A percentile compares a stretch with the other conserved stretches of the same genome.
Conservation (phyloP, 2,113 vertebrate genomes). For the Silurus glanis region DNA sequence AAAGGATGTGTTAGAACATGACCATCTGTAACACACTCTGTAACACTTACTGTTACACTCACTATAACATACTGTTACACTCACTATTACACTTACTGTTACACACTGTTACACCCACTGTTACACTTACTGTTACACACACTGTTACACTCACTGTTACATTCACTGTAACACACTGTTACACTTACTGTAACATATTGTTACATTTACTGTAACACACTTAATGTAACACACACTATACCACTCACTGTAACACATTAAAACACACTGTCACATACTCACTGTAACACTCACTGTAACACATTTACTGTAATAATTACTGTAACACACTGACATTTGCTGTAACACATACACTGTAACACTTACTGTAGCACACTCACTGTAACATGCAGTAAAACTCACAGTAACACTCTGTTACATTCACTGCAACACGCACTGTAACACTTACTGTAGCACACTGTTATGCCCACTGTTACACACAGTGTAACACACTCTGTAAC, state of each 20-base stretch:
- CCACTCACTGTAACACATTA: not conserved
- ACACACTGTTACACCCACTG: not conserved
- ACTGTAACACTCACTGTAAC: not conserved
- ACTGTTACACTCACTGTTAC: no score
- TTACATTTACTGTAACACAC: not conserved
- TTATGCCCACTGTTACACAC: not conserved
- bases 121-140: no score
- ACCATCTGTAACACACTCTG: not conserved
- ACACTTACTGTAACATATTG: not conserved
- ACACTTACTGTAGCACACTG: not conserved
- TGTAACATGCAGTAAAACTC: no score
- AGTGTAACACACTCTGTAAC: not conserved
- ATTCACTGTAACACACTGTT: no score
- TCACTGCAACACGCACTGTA: not conserved
- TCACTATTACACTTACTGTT: no score
- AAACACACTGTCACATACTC: not conserved
- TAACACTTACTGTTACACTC: not conserved
- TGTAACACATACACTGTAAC: not conserved
- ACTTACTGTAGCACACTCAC: no score
- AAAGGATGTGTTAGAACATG: not conserved
- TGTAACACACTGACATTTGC: not conserved
- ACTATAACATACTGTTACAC: no score
- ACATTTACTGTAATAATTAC: not conserved
- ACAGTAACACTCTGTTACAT: not conserved
- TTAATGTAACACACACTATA: not conserved